Conservation (phyloP, 2,797 vertebrate species). For the Perodicticus potto region DNA sequence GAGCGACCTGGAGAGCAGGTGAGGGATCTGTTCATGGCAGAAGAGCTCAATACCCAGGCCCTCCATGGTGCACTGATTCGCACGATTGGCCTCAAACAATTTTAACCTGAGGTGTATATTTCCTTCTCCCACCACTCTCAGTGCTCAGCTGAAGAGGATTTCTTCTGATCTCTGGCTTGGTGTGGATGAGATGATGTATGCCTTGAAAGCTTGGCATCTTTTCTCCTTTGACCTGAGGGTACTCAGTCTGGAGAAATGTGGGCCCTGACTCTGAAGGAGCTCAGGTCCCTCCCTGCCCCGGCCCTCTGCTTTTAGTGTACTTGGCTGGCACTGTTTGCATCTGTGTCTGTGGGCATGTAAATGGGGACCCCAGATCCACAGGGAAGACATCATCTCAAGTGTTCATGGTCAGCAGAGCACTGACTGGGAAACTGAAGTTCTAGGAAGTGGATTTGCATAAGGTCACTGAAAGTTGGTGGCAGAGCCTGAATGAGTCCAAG, state of each 20-base stretch:
- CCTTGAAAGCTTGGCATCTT: neutral
- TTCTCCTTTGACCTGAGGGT: neutral
- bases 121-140: neutral
- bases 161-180: neutral
- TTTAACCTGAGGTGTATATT: neutral
- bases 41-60: neutral
- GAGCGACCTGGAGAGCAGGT: neutral
- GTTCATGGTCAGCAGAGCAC: neutral
- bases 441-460: neutral
- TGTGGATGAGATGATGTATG: neutral
- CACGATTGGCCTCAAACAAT: neutral
- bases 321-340: neutral
- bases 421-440: neutral
- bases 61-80: neutral
- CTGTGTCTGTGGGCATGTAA: neutral
- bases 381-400: neutral
- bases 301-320: neutral
- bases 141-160: neutral
- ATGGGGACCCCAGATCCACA: neutral
- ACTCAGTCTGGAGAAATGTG: neutral
- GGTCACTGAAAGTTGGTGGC: neutral
- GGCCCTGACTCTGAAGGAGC: neutral
- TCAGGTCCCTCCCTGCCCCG: neutral
- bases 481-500: neutral
- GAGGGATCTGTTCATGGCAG: neutral